Conservation (phyloP, 2,113 vertebrate species). For the Stercorarius parasiticus region DNA sequence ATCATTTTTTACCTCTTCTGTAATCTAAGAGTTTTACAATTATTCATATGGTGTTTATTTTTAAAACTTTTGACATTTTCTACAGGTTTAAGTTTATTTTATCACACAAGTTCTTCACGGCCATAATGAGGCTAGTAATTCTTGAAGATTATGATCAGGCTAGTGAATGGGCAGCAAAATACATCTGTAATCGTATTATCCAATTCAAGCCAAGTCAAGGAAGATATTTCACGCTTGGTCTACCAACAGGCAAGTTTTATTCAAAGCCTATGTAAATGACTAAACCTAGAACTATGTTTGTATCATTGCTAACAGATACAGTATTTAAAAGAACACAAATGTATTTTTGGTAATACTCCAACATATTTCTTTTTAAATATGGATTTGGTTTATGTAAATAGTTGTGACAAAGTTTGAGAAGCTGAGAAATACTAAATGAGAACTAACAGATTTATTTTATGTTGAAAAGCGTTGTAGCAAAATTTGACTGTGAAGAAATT, state of each 20-base stretch:
- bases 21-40: background rate
- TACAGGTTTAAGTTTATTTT: constrained; percentile 50
- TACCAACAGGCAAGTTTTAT: constrained; percentile 88
- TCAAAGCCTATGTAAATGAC: background rate
- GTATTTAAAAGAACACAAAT: background rate
- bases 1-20: background rate
- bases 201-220: constrained; percentile 86
- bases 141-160: constrained; percentile 93
- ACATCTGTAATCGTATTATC: constrained; percentile 93
- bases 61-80: constrained; percentile 14
- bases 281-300: background rate
- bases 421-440: background rate
- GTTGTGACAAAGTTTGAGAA: background rate
- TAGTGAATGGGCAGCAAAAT: constrained; percentile 97
- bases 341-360: background rate
- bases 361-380: background rate
- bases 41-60: background rate
- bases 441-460: background rate
- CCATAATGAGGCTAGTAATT: constrained; percentile 92
- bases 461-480: background rate
- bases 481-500: background rate
- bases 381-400: background rate
- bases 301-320: background rate
- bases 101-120: background rate
- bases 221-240: constrained; percentile 89